Evolutionary conservation across 2,113 vertebrate species (phyloP), one percentile per base, ranked within the genome.

Genomic region (Nycticorax nycticorax): DNA sequence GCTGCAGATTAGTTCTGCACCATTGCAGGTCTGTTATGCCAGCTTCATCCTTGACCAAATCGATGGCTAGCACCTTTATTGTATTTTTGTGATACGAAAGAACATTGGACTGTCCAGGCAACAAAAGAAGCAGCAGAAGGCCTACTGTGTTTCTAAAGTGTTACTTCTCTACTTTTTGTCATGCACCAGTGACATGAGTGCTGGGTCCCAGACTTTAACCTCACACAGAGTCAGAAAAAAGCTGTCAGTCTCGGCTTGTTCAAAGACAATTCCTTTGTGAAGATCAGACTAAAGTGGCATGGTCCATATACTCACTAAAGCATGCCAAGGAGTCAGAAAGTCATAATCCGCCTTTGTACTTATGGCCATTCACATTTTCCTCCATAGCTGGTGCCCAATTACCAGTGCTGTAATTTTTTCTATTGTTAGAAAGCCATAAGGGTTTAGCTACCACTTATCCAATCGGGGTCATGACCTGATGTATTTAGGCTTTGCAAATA

Each of bases 1-100:
- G 98, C 98, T 94, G 88, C 92, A 98, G 98, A 98, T 99, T 98
- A 98, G 99, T 98, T 99, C 98, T 98, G 98, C 98, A 97, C 96
- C 87, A 94, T 96, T 98, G 98, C 97, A 97, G 96, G 96, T 98
- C 97, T 84, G 98, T 98, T 98, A 98, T 98, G 98, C 96, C 98
- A 98, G 95, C 84, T 96, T 98, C 95, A 98, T 98, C 96, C 96
- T 97, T 97, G 97, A 98, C 98, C 98, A 98, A 98, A 97, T 98
- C 97, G 96, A 95, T 96, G 97, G 94, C 97, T 94, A 98, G 97
- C 96, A 96, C 97, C 96, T 96, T 97, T 88, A 98, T 99, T 99
- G 98, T 99, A 95, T 96, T 97, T 93, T 92, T 88, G 98, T 89
- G 97, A 97, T 97, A 89, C 82, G 95, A 89, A 96, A 96, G 98